Base-by-base conservation (phyloP, 2,888 invertebrate genomes). In the Dynastes tityus region DNA sequence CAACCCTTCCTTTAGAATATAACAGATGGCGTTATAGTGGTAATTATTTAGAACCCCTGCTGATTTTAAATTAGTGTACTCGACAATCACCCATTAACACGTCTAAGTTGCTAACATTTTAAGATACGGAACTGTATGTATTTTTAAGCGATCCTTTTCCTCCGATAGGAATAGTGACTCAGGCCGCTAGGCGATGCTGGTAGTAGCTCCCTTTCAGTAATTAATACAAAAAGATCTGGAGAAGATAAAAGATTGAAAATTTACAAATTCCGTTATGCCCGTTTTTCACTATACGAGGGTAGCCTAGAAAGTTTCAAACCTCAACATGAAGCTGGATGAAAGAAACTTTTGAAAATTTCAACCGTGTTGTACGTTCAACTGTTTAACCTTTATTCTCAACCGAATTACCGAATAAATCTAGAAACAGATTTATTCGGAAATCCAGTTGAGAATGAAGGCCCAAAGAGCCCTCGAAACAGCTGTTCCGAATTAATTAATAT, bases 1-100 rank as follows among this genome's bases (percentile, higher is more conserved):
- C 11, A 45, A 45, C 45, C 45, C 45, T 11, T 45, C 11, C 8
- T 45, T 45, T 45, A 45, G 45, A 45, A 45, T 45, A 11, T 11
- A 55, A 55, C 55, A 55, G 5, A 55, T 55, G 55, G 55, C 22
- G 5, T 22, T 16, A 55, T 55, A 55, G 55, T 55, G 55, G 55
- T 55, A 55, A 55, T 55, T 55, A 55, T 22, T 55, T 55, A 22
- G 22, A 55, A 16, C 55, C 55, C 55, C 55, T 22, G 55, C 22
- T 16, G 55, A 55, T 55, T 55, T 55, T 16, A 55, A 55, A 55
- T 55, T 55, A 55, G 55, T 22, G 8, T 8, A 53, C 16, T 53
- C 13, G 53, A 53, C 53, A 13, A 22, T 55, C 55, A 55, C 4
- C 55, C 55, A 55, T 55, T 55, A 55, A 55, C 55, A 27, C 55